These are phyloP conservation scores for Melanotus villosus DNA, from an alignment of 2,888 invertebrate genomes.

Conservation along the genomic window DNA sequence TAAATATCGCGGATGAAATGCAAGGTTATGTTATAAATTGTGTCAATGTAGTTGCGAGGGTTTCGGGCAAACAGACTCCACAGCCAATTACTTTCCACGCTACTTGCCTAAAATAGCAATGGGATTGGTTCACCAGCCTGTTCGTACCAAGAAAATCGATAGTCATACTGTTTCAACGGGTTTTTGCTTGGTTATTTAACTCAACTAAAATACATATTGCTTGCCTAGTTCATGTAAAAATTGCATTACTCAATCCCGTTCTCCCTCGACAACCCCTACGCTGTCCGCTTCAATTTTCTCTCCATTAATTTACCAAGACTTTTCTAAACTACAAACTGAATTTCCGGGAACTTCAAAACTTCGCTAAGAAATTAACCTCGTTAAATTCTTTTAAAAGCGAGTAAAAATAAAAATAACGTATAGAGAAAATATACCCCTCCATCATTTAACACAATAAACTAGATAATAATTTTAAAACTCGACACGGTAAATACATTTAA, in stretches of 20 bases:
- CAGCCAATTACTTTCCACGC: slow-evolving; percentile 54
- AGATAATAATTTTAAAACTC: no score
- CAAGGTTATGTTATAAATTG: slow-evolving; percentile 45
- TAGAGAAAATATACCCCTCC: no score
- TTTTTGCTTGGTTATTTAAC: slow-evolving; percentile 37
- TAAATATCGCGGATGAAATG: slow-evolving; percentile 45
- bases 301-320: slow-evolving; percentile 10
- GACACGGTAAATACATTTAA: no score
- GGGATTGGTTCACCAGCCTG: slow-evolving; percentile 53
- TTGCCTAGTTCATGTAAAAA: slow-evolving; percentile 21
- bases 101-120: slow-evolving; percentile 55
- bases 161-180: slow-evolving; percentile 43
- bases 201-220: slow-evolving; percentile 22
- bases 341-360: not conserved
- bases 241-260: slow-evolving; percentile 10
- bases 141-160: slow-evolving; percentile 45
- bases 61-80: slow-evolving; percentile 44
- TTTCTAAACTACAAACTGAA: slow-evolving; percentile 8
- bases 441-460: no score
- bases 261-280: not conserved
- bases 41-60: slow-evolving; percentile 45
- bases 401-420: no score
- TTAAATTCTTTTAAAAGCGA: no score
- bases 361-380: not conserved
- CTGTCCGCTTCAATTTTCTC: slow-evolving; percentile 12